phyloP scores from a whole-genome alignment of 2,888 invertebrate genomes.

The Lasioglossum leucozonium region DNA sequence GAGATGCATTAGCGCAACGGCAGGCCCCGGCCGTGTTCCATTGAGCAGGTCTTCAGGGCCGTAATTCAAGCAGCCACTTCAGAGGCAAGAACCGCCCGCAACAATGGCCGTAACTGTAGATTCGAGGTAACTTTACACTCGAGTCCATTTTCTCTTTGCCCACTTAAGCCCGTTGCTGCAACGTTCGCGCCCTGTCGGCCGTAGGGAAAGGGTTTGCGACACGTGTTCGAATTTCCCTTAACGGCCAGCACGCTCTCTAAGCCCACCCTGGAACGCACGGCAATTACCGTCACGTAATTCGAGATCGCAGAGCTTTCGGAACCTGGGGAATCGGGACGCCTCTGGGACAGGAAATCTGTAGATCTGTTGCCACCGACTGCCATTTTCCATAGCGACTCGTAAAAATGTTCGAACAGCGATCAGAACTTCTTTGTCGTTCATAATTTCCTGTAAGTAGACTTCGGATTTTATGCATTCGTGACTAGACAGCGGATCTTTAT shows the following conservation, averaged over 20 bases:
- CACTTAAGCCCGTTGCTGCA: constrained; percentile 58
- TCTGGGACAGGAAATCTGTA: not conserved
- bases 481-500: too few species aligned
- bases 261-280: constrained; percentile 32
- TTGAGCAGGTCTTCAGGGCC: constrained; percentile 52
- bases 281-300: constrained; percentile 65
- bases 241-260: constrained; percentile 50
- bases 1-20: constrained; percentile 48
- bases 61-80: constrained; percentile 77
- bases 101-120: constrained; percentile 77
- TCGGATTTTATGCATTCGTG: not conserved
- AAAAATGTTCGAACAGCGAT: not conserved
- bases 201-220: constrained; percentile 57
- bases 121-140: constrained; percentile 78
- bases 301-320: constrained; percentile 41
- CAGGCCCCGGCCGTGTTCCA: constrained; percentile 23
- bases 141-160: constrained; percentile 68
- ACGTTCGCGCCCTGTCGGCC: constrained; percentile 52
- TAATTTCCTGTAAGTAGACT: not conserved
- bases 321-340: constrained; percentile 11
- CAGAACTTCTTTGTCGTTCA: not conserved
- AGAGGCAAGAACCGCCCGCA: constrained; percentile 70
- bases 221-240: constrained; percentile 70
- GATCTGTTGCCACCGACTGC: not conserved
- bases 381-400: not conserved